Evolutionary conservation across 2,113 vertebrate species (phyloP), one percentile per base, ranked within the genome.

Genomic region (Megaceryle maxima): DNA sequence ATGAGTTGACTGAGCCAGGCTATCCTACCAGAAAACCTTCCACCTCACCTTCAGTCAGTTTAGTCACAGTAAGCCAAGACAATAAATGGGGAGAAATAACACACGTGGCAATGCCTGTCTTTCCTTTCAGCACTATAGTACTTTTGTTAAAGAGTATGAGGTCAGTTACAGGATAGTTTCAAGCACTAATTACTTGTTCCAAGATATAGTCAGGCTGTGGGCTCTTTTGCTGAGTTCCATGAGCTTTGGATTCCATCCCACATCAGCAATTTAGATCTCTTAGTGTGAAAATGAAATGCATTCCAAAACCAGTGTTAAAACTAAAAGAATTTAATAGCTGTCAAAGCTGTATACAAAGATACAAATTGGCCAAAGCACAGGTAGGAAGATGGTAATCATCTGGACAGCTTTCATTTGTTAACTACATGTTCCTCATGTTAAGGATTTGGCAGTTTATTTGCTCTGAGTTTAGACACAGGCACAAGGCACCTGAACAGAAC

Each of bases 301-400:
- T 80, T 90, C 87, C 51, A 94, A 94, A 96, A 28, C 11, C 44
- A 29, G 33, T 55, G 70, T 91, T 86, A 73, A 83, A 96, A 66
- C 64, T 55, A 80, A 86, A 51, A 55, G 46, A 55, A 86, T 56
- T 55, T 83, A 88, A 86, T 51, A 83, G 75, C 75, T 83, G 75
- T 92, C 72, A 77, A 70, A 85, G 19, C 53, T 85, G 33, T 50
- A 8, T 17, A 46, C 51, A 83, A 77, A 80, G 75, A 83, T 5
- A 92, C 13, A 70, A 90, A 83, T 51, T 88, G 50, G 85, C 60
- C 13, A 25, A 77, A 83, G 85, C 75, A 74, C 59, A 94, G 74
- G 81, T 89, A 87, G n/a, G 46, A 78, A 73, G 41, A 88, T 35
- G 55, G 37, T 18, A 69, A 90, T 59, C 72, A 86, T 70, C 75